Evolutionary conservation across 2,797 vertebrate species (phyloP).

Genomic region (Sebastes itinus): DNA sequence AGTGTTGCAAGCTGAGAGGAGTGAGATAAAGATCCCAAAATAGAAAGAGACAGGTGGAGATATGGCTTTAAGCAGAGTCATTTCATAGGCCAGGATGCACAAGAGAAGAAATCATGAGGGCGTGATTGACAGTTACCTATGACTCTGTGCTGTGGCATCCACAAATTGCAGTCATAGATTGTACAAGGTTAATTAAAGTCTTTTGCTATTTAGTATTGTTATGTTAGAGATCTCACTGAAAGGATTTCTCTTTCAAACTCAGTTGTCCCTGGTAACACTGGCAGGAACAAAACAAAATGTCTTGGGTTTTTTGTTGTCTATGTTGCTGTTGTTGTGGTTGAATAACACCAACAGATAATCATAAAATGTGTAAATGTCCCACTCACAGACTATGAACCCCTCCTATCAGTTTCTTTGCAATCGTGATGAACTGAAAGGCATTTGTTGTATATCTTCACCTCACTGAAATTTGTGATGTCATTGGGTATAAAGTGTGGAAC

Average conservation of each 20-base stretch:
- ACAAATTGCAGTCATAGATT: neutral
- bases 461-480: neutral
- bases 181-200: neutral
- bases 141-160: slow-evolving; percentile 42
- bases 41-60: neutral
- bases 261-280: neutral
- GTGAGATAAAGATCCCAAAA: neutral
- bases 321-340: neutral
- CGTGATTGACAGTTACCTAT: slow-evolving; percentile 28
- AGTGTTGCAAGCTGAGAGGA: neutral
- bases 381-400: too few species aligned
- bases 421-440: neutral
- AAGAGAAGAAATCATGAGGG: slow-evolving; percentile 7
- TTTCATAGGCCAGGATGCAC: neutral
- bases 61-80: neutral
- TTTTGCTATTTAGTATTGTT: neutral
- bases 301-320: neutral
- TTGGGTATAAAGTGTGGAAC: too few species aligned
- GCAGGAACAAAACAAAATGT: neutral
- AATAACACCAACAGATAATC: neutral
- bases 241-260: neutral
- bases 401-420: neutral
- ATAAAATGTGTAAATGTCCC: neutral
- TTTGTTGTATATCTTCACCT: neutral
- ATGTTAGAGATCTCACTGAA: neutral